These are phyloP conservation scores for Drosophila fuyamai DNA, from an alignment of 1,140 invertebrate species.

Conservation along the genomic window DNA sequence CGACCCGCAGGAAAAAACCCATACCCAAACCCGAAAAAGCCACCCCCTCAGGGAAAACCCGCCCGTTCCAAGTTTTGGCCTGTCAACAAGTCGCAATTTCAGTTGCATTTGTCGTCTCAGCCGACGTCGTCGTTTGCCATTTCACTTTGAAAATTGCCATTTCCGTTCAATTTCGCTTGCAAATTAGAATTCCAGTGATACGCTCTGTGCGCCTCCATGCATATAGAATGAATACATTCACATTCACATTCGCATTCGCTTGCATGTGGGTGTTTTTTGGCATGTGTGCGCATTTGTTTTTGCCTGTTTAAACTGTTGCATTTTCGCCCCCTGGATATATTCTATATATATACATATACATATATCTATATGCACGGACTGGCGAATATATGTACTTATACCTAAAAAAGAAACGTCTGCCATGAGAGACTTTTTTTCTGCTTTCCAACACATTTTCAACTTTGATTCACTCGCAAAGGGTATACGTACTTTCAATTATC, in stretches of 20 bases:
- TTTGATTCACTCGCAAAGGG: conserved; percentile 4
- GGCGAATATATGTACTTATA: conserved; percentile 7
- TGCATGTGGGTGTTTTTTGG: conserved; percentile 50
- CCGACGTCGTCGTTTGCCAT: conserved; percentile 63
- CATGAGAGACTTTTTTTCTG: conserved; percentile 18
- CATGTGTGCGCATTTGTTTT: conserved; percentile 58
- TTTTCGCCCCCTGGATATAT: conserved; percentile 50
- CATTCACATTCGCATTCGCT: conserved; percentile 7
- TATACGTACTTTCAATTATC: not conserved
- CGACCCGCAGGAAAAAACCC: too few species aligned
- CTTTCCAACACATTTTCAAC: conserved; percentile 22
- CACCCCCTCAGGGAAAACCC: not conserved
- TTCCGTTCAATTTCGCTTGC: conserved; percentile 83
- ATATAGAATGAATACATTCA: conserved; percentile 57
- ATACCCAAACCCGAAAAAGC: not conserved
- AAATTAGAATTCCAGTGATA: conserved; percentile 83
- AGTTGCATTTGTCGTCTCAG: conserved; percentile 54
- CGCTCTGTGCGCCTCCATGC: conserved; percentile 67
- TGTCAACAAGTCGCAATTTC: conserved; percentile 71
- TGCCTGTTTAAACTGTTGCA: conserved; percentile 68
- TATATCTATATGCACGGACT: conserved; percentile 2
- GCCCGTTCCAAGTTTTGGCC: conserved; percentile 14
- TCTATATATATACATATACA: not conserved
- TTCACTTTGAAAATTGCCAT: conserved; percentile 83
- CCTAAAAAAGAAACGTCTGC: conserved; percentile 24